Base-by-base conservation (phyloP, 1,140 invertebrate genomes). In the Drosophila gunungcola region DNA sequence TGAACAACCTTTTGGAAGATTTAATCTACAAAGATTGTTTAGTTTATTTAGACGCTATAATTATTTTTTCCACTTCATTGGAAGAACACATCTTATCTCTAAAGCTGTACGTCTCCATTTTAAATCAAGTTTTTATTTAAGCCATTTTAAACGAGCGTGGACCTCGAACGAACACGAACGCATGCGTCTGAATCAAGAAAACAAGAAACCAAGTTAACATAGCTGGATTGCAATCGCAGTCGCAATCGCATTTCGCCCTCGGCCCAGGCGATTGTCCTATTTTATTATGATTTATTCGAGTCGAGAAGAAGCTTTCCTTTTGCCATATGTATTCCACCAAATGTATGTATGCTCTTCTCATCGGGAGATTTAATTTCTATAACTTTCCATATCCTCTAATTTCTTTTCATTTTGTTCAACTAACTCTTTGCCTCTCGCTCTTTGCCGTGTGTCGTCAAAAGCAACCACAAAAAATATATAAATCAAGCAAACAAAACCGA, bases 361-460 rank as follows among this genome's bases (percentile, higher is more conserved):
- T 43, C 25, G 27, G 36, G 6, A 49, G 25, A 27, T 13, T 9
- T 34, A 0, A 7, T 29, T 63, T 45, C 13, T 21, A 46, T 10
- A 16, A 43, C 34, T 27, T 45, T 61, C 51, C 58, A 63, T 55
- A 63, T 51, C 21, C 29, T 42, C 29, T 57, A 46, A 34, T 32
- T 51, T 38, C 27, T n/a, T 43, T 62, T 46, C 51, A 34, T 36
- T 32, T 21, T n/a, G 60, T 42, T 27, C 16, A 42, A 49, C n/a
- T 10, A 34, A 43, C 46, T 80, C 42, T 64, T 67, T 76, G 69
- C 74, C 54, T 82, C 78, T 88, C 70, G 84, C 82, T 86, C 75
- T 73, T 39, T 68, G 69, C 65, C 72, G 74, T 72, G 82, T 57
- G 58, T 64, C 63, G 16, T 16, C 60, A 64, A 13, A 36, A 58